Base-by-base conservation (phyloP, 2,888 invertebrate genomes). In the Luffia ferchaultella region DNA sequence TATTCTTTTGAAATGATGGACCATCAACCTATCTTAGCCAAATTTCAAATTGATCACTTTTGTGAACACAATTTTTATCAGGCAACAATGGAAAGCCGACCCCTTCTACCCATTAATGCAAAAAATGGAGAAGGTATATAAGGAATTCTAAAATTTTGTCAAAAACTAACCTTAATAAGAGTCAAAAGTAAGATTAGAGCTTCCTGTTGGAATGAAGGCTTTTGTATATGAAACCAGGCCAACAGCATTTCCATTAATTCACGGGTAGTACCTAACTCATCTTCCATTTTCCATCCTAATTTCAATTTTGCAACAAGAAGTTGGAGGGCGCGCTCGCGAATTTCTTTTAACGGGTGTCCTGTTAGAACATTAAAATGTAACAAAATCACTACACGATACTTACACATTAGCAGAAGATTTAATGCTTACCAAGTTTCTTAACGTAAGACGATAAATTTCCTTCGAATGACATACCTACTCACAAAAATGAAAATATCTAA, bases 221-320 rank as follows among this genome's bases (percentile, higher is more conserved):
- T 69, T 42, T 86, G 76, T 50, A 77, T 83, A 46, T 85, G 65
- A 64, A 90, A 89, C 90, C 90, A 91, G 48, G 85, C 76, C 46
- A 90, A 70, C 19, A 90, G 68, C 54, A 86, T 85, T 48, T 80
- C 72, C 18, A 90, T 63, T 16, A 90, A 70, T 60, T 88, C 86
- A 54, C 87, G 85, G 41, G 85, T 87, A 43, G 85, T 74, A 16
- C 85, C 78, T 49, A 89, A 64, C 60, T 89, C 88, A 61, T 88
- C 88, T 50, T 88, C 86, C 48, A 87, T 75, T 50, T 83, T 72
- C 73, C 88, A 87, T 17, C 89, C 90, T 55, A 87, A 72, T 52
- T 86, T 85, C n/a, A 90, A 70, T 65, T 91, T 91, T 0, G 88
- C 86, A 55, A 85, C 64, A 48, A 88, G 68, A 56, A 84, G 70